Evolutionary conservation across 2,797 vertebrate species (phyloP).

Genomic region (Distichodus sexfasciatus): DNA sequence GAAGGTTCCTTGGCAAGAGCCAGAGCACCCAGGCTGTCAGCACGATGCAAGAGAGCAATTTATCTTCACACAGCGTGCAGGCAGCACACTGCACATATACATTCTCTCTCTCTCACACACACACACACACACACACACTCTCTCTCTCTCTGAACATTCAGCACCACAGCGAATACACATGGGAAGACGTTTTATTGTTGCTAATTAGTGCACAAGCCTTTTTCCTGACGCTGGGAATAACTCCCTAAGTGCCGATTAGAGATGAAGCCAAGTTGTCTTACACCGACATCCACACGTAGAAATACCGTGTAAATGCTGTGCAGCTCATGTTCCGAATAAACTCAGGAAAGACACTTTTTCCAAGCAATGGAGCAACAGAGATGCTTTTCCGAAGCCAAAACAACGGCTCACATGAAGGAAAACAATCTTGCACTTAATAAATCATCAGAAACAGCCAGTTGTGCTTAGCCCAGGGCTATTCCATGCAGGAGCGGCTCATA

Average conservation of each 20-base stretch:
- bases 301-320: too few relatives aligned
- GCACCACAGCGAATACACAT: not conserved
- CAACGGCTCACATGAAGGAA: not conserved
- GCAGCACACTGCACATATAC: slow-evolving; percentile 39
- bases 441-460: slow-evolving; percentile 51
- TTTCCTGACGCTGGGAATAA: not conserved
- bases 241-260: not conserved
- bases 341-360: too few relatives aligned
- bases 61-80: slow-evolving; percentile 67
- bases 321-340: too few relatives aligned
- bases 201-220: slow-evolving; percentile 5
- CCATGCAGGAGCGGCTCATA: slow-evolving; percentile 51
- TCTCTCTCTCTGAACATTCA: slow-evolving; percentile 4
- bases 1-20: slow-evolving; percentile 63
- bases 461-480: slow-evolving; percentile 55
- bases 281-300: too few relatives aligned
- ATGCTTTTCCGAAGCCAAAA: not conserved
- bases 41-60: slow-evolving; percentile 65
- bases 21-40: slow-evolving; percentile 69
- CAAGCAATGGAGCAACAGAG: not conserved
- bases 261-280: too few relatives aligned
- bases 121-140: slow-evolving; percentile 37
- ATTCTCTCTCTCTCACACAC: slow-evolving; percentile 37
- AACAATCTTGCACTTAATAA: slow-evolving; percentile 51
- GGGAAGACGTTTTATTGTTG: slow-evolving; percentile 42